Percentiles rank a stretch among this genome's conserved stretches.
Evolutionary conservation across 2,113 vertebrate genomes (phyloP).

Genomic region (Labeo rohita): DNA sequence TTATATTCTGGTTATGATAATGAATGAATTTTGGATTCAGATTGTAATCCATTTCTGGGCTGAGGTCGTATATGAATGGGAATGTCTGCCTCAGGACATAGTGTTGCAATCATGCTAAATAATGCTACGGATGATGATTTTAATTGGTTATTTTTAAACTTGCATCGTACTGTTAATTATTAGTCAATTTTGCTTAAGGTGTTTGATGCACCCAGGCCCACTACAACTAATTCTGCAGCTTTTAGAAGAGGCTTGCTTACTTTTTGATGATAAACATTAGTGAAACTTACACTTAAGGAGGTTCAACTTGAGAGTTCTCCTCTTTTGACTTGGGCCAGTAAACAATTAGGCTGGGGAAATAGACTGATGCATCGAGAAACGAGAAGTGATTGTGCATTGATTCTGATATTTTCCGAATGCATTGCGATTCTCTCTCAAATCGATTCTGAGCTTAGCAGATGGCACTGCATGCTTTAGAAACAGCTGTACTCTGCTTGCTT

Average conservation of each 20-base stretch:
- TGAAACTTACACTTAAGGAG: neutral
- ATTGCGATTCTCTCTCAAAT: too few species aligned
- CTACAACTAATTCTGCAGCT: neutral
- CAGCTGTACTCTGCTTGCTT: too few species aligned
- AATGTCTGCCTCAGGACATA: constrained; percentile 9
- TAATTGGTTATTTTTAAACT: neutral
- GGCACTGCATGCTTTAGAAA: too few species aligned
- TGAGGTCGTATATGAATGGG: neutral
- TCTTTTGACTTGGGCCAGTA: neutral
- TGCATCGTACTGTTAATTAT: neutral
- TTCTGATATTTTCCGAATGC: too few species aligned
- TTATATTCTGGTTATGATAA: constrained; percentile 5
- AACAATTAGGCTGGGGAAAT: too few species aligned
- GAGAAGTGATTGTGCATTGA: too few species aligned
- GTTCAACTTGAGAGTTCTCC: neutral
- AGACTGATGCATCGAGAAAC: too few species aligned
- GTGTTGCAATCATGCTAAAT: neutral
- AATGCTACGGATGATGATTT: too few species aligned
- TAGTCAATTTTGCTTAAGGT: neutral
- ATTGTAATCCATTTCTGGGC: constrained; percentile 11
- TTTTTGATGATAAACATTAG: neutral
- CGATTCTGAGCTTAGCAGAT: too few species aligned
- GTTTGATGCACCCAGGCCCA: neutral
- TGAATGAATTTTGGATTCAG: constrained; percentile 8
- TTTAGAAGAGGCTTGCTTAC: neutral